Conservation (phyloP, 2,113 vertebrate species). For the Ellobius talpinus region DNA sequence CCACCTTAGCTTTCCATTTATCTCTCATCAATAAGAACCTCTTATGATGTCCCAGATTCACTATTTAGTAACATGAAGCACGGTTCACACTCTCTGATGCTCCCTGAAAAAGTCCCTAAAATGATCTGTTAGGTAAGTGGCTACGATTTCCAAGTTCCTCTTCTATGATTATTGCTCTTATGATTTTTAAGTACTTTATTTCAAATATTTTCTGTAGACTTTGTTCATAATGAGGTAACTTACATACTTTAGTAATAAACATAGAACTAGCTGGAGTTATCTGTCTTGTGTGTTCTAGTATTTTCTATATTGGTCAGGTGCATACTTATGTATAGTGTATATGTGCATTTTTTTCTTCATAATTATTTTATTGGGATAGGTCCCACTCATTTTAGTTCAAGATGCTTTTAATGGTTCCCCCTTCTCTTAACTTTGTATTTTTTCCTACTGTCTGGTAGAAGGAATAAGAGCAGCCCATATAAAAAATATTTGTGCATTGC, state of each 20-base stretch:
- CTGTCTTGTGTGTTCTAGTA: background rate
- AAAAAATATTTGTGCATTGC: background rate
- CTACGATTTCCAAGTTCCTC: background rate
- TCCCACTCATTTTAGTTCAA: background rate
- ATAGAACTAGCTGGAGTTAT: background rate
- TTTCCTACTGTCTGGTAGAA: background rate
- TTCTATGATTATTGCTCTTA: background rate
- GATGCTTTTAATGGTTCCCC: background rate
- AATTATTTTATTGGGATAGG: background rate
- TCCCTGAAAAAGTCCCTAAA: background rate
- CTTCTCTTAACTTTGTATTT: background rate
- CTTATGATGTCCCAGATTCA: background rate
- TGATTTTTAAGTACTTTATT: background rate
- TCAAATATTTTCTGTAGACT: background rate
- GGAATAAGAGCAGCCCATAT: background rate
- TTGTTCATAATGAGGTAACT: background rate
- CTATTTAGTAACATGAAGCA: background rate
- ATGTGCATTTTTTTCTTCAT: background rate
- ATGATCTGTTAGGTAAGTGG: background rate
- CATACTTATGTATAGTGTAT: background rate
- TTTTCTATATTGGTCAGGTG: background rate
- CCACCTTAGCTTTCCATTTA: background rate
- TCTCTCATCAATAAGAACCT: background rate
- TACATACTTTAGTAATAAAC: background rate
- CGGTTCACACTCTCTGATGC: accelerated